A percentile compares a stretch with the other conserved stretches of the same genome.
Conservation (phyloP, 2,797 vertebrate genomes). For the Staurois parvus region DNA sequence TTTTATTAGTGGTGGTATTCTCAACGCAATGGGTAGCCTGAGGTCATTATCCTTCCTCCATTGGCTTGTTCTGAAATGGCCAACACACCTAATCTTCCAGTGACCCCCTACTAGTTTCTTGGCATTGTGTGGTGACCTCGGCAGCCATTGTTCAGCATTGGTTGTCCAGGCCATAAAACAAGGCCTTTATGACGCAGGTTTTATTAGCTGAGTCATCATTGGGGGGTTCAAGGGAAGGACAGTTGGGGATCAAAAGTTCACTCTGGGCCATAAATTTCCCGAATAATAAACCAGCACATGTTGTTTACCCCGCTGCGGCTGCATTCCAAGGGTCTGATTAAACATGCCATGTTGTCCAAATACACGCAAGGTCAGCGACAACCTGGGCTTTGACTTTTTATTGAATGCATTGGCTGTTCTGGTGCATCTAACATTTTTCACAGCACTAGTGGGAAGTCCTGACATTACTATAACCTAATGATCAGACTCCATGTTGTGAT, state of each 20-base stretch:
- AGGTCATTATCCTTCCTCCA: no score
- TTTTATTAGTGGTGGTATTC: no score
- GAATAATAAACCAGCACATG: not conserved
- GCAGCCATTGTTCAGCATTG: not conserved
- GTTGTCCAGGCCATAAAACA: not conserved
- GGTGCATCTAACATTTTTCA: not conserved
- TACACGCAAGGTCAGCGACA: no score
- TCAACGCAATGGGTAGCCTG: no score
- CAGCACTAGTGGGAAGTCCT: no score
- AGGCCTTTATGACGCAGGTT: conserved; percentile 3
- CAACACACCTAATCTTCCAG: not conserved
- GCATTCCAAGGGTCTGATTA: not conserved
- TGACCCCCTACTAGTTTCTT: not conserved
- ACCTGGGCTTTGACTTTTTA: no score
- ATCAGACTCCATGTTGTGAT: no score
- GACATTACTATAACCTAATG: no score
- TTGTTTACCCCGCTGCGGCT: not conserved
- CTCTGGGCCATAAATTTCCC: not conserved
- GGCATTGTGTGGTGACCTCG: not conserved
- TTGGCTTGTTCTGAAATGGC: not conserved
- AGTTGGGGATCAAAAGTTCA: conserved; percentile 3
- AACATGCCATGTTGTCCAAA: not conserved
- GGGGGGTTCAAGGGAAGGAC: conserved; percentile 31
- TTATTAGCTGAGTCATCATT: not conserved
- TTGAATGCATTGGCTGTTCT: not conserved